These are phyloP conservation scores for Brachypalpus laphriformis DNA, from an alignment of 2,888 invertebrate genomes.

Conservation along the genomic window DNA sequence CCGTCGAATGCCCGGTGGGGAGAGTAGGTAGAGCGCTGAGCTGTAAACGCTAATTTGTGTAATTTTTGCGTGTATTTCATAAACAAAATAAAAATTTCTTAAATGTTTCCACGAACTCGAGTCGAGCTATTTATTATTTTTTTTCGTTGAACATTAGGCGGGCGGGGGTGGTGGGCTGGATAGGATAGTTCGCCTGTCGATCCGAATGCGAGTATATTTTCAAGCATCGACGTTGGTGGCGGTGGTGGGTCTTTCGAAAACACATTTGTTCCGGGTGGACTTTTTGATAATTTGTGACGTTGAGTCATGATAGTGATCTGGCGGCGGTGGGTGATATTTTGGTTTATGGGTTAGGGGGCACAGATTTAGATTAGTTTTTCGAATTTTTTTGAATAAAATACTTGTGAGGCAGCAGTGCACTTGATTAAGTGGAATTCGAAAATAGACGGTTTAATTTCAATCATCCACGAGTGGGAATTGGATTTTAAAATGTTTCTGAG, in stretches of 20 bases:
- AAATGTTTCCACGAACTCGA: background rate
- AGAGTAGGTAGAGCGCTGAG: no score
- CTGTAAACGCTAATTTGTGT: background rate
- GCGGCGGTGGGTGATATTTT: conserved; percentile 1
- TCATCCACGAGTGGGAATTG: no score
- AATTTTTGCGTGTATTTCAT: background rate
- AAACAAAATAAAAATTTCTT: background rate
- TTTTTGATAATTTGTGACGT: background rate
- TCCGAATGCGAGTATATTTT: background rate
- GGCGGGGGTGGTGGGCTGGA: no score
- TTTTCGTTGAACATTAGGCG: background rate
- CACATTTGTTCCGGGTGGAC: background rate
- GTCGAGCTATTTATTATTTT: no score
- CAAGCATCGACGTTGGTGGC: background rate
- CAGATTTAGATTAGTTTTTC: no score
- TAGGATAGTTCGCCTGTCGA: background rate
- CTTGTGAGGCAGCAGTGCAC: no score
- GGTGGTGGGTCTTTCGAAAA: background rate
- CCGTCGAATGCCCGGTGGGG: no score
- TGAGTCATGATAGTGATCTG: no score
- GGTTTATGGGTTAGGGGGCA: background rate
- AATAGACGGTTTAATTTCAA: no score
- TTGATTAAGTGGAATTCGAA: no score
- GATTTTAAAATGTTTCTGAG: no score
- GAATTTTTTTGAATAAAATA: no score